Conservation (phyloP, 1,140 invertebrate genomes). For the Pseudomyrmex sp. region DNA sequence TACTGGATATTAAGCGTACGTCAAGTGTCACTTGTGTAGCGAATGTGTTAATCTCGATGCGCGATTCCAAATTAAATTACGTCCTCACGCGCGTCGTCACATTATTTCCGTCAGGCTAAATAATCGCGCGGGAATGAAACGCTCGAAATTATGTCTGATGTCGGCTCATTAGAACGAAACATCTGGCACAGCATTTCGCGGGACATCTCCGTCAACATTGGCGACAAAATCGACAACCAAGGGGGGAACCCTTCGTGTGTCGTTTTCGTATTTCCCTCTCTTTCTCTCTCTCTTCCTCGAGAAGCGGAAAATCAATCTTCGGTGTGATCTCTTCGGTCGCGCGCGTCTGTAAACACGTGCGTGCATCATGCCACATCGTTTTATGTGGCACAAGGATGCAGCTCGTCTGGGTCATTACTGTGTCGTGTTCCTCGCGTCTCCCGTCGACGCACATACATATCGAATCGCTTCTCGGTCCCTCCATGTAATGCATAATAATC, state of each 20-base stretch:
- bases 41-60: neutral
- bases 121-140: neutral
- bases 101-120: neutral
- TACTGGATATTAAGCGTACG: no score
- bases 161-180: neutral
- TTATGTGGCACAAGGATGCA: constrained; percentile 73
- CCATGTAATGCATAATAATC: constrained; percentile 61
- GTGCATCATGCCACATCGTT: constrained; percentile 36
- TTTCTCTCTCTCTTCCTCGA: neutral
- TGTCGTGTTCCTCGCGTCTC: constrained; percentile 59
- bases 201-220: constrained; percentile 15
- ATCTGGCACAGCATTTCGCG: neutral
- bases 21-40: no score
- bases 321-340: constrained; percentile 27
- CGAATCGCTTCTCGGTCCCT: constrained; percentile 44
- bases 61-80: neutral
- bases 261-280: constrained; percentile 7
- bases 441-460: constrained; percentile 19
- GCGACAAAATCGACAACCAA: constrained; percentile 6
- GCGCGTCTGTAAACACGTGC: constrained; percentile 4
- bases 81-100: neutral
- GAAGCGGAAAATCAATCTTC: constrained; percentile 36
- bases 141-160: neutral
- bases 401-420: constrained; percentile 74
- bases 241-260: neutral